Conservation (phyloP, 2,113 vertebrate genomes). For the Octodon degus region DNA sequence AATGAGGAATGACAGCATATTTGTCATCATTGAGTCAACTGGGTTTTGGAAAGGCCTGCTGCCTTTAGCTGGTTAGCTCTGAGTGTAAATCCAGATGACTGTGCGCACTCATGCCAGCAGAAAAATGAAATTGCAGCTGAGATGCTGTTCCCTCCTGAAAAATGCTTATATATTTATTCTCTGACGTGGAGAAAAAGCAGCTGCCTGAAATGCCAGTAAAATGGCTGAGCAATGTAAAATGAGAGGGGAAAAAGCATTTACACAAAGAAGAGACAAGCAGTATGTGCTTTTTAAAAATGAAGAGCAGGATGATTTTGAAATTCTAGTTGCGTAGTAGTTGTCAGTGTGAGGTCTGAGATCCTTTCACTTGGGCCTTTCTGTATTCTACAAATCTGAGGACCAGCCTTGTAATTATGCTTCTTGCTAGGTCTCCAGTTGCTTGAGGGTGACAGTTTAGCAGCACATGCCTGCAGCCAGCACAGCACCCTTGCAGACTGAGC, state of each 20-base stretch:
- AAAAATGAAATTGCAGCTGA: constrained; percentile 53
- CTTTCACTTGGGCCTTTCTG: not conserved
- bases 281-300: constrained; percentile 41
- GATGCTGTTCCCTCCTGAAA: constrained; percentile 40
- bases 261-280: constrained; percentile 27
- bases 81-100: constrained; percentile 44
- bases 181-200: constrained; percentile 56
- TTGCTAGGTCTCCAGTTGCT: not conserved
- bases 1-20: constrained; percentile 58
- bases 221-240: constrained; percentile 58
- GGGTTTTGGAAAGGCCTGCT: constrained; percentile 2
- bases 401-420: not conserved
- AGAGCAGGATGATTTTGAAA: constrained; percentile 19
- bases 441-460: not conserved
- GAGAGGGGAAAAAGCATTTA: not conserved
- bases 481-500: not conserved
- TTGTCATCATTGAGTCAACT: not conserved
- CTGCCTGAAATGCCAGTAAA: constrained; percentile 54
- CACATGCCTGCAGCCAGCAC: not conserved
- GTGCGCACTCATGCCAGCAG: constrained; percentile 34
- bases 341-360: not conserved
- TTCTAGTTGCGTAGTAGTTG: not conserved
- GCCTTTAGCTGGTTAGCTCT: constrained; percentile 13
- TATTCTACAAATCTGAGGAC: not conserved
- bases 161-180: constrained; percentile 52